Conservation (phyloP, 2,113 vertebrate genomes). For the Plectropomus leopardus region DNA sequence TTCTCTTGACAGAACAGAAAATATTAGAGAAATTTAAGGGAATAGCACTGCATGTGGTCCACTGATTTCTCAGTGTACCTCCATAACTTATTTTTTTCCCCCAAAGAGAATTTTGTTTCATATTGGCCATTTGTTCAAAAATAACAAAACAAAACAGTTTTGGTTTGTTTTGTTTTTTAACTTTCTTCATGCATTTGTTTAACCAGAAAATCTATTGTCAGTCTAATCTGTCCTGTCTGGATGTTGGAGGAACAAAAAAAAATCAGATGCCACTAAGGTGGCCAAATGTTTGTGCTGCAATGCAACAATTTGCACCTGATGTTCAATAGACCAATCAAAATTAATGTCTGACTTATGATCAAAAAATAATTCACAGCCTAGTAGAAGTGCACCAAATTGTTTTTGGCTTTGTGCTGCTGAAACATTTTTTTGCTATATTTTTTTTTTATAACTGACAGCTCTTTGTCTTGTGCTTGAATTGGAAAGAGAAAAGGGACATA, state of each 20-base stretch:
- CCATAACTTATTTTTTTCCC: background rate
- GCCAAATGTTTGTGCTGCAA: slow-evolving; percentile 10
- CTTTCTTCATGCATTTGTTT: background rate
- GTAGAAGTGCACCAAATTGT: background rate
- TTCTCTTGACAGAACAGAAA: too few species aligned
- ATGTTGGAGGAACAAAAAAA: slow-evolving; percentile 6
- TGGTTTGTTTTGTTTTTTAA: too few species aligned
- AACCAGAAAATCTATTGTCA: background rate
- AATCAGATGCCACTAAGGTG: slow-evolving; percentile 6
- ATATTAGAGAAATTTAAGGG: too few species aligned
- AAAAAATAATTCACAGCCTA: background rate
- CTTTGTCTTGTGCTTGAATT: slow-evolving; percentile 7
- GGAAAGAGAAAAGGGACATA: background rate
- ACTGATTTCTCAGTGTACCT: background rate
- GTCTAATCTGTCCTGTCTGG: background rate
- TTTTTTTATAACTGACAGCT: background rate
- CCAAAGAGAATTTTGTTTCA: background rate
- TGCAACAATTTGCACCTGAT: slow-evolving; percentile 38
- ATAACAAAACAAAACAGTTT: too few species aligned
- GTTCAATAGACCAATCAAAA: slow-evolving; percentile 26
- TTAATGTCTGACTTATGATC: slow-evolving; percentile 34
- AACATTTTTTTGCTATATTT: background rate
- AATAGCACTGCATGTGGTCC: too few species aligned
- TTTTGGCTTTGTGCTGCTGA: slow-evolving; percentile 2
- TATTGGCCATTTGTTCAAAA: background rate